A percentile compares a stretch with the other conserved stretches of the same genome.
Evolutionary conservation across 2,888 invertebrate genomes (phyloP).

Genomic region (Coelogynopora nodosa): DNA sequence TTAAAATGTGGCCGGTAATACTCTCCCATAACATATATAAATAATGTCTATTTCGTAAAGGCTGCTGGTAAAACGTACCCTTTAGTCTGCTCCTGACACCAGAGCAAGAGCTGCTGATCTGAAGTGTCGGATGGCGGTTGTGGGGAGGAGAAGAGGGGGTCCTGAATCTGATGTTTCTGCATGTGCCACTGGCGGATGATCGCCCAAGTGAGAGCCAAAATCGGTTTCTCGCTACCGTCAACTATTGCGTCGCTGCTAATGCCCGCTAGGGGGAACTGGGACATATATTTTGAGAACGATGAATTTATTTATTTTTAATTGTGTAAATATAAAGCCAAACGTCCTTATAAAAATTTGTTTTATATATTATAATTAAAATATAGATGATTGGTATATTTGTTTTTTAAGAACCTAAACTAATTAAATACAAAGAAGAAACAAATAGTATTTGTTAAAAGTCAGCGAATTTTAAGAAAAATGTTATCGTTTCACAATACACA

Average conservation of each 20-base stretch:
- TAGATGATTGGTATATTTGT: background rate
- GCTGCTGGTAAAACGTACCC: conserved; percentile 80
- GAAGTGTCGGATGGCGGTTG: background rate
- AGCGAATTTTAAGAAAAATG: too few relatives aligned
- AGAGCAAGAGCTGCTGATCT: conserved; percentile 72
- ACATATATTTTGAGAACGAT: background rate
- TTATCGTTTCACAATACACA: too few relatives aligned
- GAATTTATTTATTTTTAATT: background rate
- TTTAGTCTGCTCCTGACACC: conserved; percentile 99
- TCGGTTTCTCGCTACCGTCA: background rate
- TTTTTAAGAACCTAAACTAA: too few relatives aligned
- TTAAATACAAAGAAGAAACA: too few relatives aligned
- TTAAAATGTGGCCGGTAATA: too few relatives aligned
- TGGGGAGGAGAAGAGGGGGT: background rate
- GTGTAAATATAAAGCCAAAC: too few relatives aligned
- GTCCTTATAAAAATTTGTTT: background rate
- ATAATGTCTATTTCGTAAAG: too few relatives aligned
- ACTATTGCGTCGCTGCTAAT: background rate
- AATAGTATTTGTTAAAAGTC: too few relatives aligned
- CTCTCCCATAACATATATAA: too few relatives aligned
- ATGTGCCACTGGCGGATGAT: background rate
- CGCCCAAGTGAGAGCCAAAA: background rate
- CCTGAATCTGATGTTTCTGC: background rate
- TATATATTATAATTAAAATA: background rate
- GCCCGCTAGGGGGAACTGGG: background rate